Evolutionary conservation across 2,888 invertebrate species (phyloP).

Genomic region (Julus scanicus): DNA sequence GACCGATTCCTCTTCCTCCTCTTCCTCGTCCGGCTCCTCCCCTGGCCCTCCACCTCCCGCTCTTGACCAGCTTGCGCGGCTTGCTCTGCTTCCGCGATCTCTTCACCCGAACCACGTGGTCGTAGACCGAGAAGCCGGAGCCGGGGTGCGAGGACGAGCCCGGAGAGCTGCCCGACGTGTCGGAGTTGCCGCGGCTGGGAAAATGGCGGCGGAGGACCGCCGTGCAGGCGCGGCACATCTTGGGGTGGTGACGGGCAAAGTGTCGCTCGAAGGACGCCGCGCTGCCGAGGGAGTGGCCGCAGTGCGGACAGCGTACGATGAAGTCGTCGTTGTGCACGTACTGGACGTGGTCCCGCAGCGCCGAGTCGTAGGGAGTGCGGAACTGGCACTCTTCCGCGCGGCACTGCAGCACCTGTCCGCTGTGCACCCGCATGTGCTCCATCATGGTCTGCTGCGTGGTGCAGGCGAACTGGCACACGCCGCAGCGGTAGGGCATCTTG

Average conservation of each 20-base stretch:
- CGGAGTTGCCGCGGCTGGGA: constrained; percentile 25
- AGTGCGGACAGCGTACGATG: constrained; percentile 63
- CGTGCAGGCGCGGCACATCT: constrained; percentile 60
- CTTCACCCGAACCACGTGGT: constrained; percentile 57
- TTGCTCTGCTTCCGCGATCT: constrained; percentile 57
- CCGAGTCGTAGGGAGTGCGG: constrained; percentile 62
- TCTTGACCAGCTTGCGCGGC: constrained; percentile 57
- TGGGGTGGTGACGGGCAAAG: constrained; percentile 61
- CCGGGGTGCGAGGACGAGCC: neutral
- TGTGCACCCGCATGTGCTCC: constrained; percentile 69
- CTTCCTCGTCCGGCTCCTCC: neutral
- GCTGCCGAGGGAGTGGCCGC: constrained; percentile 61
- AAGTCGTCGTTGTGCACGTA: constrained; percentile 60
- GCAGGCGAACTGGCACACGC: constrained; percentile 68
- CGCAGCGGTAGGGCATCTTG: constrained; percentile 66
- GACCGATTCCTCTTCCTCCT: constrained; percentile 17
- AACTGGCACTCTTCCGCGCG: constrained; percentile 63
- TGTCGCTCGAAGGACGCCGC: constrained; percentile 59
- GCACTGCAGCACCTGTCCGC: constrained; percentile 63
- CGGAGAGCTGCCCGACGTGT: neutral
- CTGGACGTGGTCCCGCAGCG: constrained; percentile 62
- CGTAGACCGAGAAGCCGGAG: constrained; percentile 13
- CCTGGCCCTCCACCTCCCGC: neutral
- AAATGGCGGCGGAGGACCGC: constrained; percentile 57
- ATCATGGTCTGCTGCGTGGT: constrained; percentile 68